Evolutionary conservation across 2,797 vertebrate species (phyloP).

Genomic region (Labroides dimidiatus): DNA sequence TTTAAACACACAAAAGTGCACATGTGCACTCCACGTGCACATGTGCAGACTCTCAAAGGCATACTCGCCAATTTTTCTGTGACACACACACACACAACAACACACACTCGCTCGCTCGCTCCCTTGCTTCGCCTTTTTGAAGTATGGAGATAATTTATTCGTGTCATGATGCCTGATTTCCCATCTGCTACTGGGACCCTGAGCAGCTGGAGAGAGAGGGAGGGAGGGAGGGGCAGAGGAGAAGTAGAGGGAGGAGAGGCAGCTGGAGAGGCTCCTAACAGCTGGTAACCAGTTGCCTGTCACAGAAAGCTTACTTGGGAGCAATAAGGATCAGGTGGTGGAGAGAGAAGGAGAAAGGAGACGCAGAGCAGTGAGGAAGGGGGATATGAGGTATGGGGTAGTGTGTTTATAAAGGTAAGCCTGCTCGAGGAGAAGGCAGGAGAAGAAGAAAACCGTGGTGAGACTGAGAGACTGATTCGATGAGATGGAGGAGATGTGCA

Average conservation of each 20-base stretch:
- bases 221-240: conserved; percentile 58
- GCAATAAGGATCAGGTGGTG: conserved; percentile 40
- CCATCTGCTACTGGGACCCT: conserved; percentile 88
- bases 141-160: conserved; percentile 88
- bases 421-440: conserved; percentile 14
- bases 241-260: conserved; percentile 71
- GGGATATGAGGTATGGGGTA: conserved; percentile 58
- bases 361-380: conserved; percentile 55
- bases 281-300: conserved; percentile 85
- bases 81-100: conserved; percentile 18
- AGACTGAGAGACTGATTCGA: conserved; percentile 16
- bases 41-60: conserved; percentile 56
- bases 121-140: conserved; percentile 77
- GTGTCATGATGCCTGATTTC: conserved; percentile 85
- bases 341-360: conserved; percentile 46
- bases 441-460: conserved; percentile 42
- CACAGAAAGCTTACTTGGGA: conserved; percentile 77
- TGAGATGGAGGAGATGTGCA: conserved; percentile 12
- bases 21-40: conserved; percentile 24
- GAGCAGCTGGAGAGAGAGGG: conserved; percentile 83
- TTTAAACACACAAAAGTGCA: conserved; percentile 31
- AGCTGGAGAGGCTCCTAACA: conserved; percentile 81
- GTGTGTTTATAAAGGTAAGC: conserved; percentile 70
- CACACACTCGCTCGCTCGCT: conserved; percentile 49
- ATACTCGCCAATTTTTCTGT: conserved; percentile 49